Conservation (phyloP, 2,888 invertebrate species). For the Craniophora ligustri region DNA sequence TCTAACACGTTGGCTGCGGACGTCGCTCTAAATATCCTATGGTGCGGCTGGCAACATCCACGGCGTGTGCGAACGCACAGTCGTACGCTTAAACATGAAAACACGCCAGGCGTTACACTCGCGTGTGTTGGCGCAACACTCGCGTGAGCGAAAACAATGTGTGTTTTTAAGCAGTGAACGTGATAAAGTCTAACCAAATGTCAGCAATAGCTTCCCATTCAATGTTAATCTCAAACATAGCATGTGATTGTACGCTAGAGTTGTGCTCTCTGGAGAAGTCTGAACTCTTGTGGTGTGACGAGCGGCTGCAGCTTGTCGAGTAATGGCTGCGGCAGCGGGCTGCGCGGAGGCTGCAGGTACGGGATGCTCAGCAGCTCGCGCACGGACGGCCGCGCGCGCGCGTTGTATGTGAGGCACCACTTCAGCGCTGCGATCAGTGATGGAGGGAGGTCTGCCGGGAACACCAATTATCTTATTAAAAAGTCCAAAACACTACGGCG, state of each 20-base stretch:
- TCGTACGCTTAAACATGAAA: too few relatives aligned
- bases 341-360: slow-evolving; percentile 67
- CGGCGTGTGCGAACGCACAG: too few relatives aligned
- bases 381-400: slow-evolving; percentile 92
- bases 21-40: too few relatives aligned
- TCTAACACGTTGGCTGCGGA: too few relatives aligned
- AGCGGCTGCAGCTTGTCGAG: slow-evolving; percentile 67
- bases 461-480: background rate
- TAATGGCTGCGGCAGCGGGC: slow-evolving; percentile 61
- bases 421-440: slow-evolving; percentile 90
- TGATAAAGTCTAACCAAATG: too few relatives aligned
- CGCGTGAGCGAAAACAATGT: too few relatives aligned
- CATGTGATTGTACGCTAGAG: slow-evolving; percentile 37
- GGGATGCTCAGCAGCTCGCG: slow-evolving; percentile 90
- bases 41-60: background rate
- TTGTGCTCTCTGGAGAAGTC: slow-evolving; percentile 69
- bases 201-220: background rate
- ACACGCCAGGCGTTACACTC: too few relatives aligned
- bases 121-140: too few relatives aligned
- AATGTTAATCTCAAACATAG: background rate
- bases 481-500: too few relatives aligned
- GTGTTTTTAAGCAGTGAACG: too few relatives aligned
- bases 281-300: slow-evolving; percentile 68
- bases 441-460: slow-evolving; percentile 83
- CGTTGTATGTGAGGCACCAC: slow-evolving; percentile 92